phyloP scores from a whole-genome alignment of 2,113 vertebrate genomes.

The Myodes glareolus region DNA sequence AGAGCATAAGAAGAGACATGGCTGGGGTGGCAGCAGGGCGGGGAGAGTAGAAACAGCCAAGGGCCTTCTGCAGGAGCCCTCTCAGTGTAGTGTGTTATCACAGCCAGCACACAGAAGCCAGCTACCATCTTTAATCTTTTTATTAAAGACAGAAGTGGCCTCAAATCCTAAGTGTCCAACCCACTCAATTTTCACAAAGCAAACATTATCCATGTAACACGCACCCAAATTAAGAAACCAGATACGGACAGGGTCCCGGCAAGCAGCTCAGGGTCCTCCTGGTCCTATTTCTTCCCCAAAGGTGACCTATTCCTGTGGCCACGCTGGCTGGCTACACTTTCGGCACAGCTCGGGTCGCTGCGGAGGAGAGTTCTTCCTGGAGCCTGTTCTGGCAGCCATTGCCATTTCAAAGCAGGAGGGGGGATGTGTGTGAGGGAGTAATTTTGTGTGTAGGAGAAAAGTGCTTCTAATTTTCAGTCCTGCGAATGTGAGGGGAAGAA shows the following conservation, averaged over 20 bases:
- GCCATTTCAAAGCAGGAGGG: conserved; percentile 53
- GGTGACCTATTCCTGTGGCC: no score
- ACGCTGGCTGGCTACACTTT: background rate
- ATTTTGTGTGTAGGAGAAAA: conserved; percentile 78
- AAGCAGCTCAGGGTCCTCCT: rapidly evolving
- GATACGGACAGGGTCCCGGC: background rate
- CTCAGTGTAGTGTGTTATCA: background rate
- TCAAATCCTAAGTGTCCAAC: background rate
- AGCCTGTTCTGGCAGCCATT: conserved; percentile 46
- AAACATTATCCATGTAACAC: background rate
- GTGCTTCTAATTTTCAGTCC: conserved; percentile 76
- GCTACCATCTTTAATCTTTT: background rate
- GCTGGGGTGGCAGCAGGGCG: rapidly evolving
- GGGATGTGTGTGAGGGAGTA: conserved; percentile 54
- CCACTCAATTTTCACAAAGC: background rate
- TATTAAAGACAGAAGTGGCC: conserved; percentile 24
- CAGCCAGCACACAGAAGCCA: background rate
- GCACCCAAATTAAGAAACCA: background rate
- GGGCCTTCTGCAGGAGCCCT: rapidly evolving
- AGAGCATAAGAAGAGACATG: background rate
- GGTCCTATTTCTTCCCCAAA: rapidly evolving
- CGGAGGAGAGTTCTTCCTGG: background rate
- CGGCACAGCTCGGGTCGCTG: background rate
- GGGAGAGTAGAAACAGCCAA: rapidly evolving
- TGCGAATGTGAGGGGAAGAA: conserved; percentile 55